Percentiles rank a stretch among this genome's conserved stretches.
phyloP scores from a whole-genome alignment of 2,797 vertebrate species.

The Falco novaeseelandiae region DNA sequence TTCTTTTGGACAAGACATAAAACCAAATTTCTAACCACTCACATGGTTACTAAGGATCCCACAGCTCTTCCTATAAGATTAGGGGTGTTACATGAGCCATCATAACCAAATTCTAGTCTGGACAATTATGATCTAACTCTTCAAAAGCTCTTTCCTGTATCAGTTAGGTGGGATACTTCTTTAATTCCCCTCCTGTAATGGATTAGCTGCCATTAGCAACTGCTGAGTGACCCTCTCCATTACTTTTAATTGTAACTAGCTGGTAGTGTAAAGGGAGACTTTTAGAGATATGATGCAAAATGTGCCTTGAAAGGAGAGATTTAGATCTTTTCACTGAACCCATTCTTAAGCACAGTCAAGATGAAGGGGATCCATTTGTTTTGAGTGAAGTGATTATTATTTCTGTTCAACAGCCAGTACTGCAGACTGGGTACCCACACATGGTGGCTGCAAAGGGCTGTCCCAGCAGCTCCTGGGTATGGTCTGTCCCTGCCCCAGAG shows the following conservation, averaged over 20 bases:
- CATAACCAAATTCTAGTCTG: not conserved
- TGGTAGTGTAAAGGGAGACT: not conserved
- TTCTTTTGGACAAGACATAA: not conserved
- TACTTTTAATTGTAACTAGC: not conserved
- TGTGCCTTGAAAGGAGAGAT: not conserved
- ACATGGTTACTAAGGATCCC: not conserved
- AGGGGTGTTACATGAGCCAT: not conserved
- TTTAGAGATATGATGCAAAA: not conserved
- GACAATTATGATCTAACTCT: not conserved
- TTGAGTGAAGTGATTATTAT: not conserved
- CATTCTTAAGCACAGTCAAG: not conserved
- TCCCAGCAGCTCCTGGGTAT: not conserved
- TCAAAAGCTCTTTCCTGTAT: not conserved
- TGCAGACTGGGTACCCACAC: not conserved
- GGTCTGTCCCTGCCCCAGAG: rapidly evolving
- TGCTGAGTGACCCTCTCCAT: not conserved
- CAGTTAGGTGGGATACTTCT: not conserved
- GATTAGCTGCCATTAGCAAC: not conserved
- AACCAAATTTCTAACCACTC: not conserved
- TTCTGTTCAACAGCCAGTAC: not conserved
- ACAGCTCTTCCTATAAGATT: not conserved
- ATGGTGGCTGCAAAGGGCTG: not conserved
- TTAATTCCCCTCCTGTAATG: not conserved
- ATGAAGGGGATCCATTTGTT: not conserved
- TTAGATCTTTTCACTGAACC: not conserved